Evolutionary conservation across 2,888 invertebrate species (phyloP), one percentile per base, ranked within the genome.

Genomic region (Oligia fasciuncula): DNA sequence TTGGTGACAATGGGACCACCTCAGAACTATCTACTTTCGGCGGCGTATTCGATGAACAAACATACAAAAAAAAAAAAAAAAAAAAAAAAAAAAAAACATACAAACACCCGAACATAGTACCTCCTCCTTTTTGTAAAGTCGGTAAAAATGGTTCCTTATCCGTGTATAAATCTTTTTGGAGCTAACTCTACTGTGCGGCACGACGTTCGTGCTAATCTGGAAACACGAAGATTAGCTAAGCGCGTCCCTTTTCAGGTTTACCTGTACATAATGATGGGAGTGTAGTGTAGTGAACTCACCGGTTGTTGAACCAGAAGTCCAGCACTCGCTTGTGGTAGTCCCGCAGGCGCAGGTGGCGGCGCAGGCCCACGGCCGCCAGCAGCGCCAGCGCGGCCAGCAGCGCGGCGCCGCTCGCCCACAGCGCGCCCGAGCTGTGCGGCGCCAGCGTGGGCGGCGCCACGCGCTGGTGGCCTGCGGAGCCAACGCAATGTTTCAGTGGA

Each of bases 241-340:
- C 35, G 14, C 3, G 35, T 35, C 5, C 23, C 5, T 54, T n/a
- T 23, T 23, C 9, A 17, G 35, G 17, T 9, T 17, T 35, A 69
- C 23, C 51, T 54, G 35, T 23, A 54, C n/a, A 57, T 40, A n/a
- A 40, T n/a, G 6, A 71, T n/a, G n/a, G 11, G 11, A n/a, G n/a
- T n/a, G n/a, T n/a, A 54, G 14, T 19, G 60, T 29, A 40, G 60
- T 23, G 62, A 23, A 72, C 81, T 79, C 71, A 91, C 93, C 90
- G 89, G 74, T 70, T 72, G 35, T 77, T 60, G 14, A 77, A 75
- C 93, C 92, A 93, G 29, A 78, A 67, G 46, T 73, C 68, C 74
- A 90, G 88, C 82, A 91, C 90, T 13, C 75, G 83, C 86, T 92
- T 91, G 81, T 71, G 54, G 80, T 68, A 87, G 77, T 84, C 66